Base-by-base conservation (phyloP, 2,888 invertebrate species). In the Anoncus sp. region DNA sequence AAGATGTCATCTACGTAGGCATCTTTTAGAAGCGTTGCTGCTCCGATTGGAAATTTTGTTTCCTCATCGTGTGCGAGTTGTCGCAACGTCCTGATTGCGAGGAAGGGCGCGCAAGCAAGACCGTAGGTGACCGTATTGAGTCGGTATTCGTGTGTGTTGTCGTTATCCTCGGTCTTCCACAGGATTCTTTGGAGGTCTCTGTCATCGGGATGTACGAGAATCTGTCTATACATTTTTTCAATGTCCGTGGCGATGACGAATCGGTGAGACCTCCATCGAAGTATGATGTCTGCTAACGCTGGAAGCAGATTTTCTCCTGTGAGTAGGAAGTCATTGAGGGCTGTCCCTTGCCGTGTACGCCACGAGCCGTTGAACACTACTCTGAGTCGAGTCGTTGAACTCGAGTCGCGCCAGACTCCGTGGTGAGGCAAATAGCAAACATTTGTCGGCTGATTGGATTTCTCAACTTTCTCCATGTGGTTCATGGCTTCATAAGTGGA, bases 221-320 rank as follows among this genome's bases (percentile, higher is more conserved):
- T 55, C 35, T 72, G 67, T 1, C 77, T 31, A 40, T 60, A 73
- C 73, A 77, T 77, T 12, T 72, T 72, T 22, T 72, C 67, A 2
- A 63, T 53, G 43, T 76, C 71, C 1, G 70, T 65, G 12, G 31
- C 35, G 18, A 81, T 55, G 0, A 77, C 82, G n/a, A 53, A 72
- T 2, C 35, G 18, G 35, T 80, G 60, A 12, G 16, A 38, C 12
- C 81, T 35, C 31, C 62, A 78, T 38, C 63, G 20, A 5, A 73
- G 43, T 12, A 73, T 65, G 2, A 73, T 9, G 7, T 55, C 45
- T 1, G 43, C 1, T 6, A 63, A 6, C 1, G 40, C 12, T 12
- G 22, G 49, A 12, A 40, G 89, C 0, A 90, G 57, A 0, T 79
- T 83, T 0, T 90, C 87, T 0, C 90, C 89, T 3, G 83, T 80